Base-by-base conservation (phyloP, 92 coral and sea anemone genomes). In the Epizoanthus fatuus region DNA sequence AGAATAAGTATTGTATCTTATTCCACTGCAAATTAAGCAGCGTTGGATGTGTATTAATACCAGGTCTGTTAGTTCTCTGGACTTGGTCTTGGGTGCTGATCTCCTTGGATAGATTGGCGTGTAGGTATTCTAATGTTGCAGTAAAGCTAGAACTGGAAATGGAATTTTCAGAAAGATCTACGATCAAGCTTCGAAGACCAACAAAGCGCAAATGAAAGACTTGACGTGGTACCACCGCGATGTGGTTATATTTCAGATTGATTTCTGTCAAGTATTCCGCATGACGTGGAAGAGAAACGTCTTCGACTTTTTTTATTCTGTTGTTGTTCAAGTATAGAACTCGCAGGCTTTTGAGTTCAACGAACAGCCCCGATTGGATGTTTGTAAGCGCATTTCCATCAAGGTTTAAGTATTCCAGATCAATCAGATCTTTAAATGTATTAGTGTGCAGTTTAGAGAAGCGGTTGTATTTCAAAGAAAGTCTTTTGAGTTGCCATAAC, bases 271-370 rank as follows among this genome's bases (percentile, higher is more conserved):
- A 52, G 14, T 89, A 88, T 53, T 86, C 87, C 14, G 97, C 92
- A 56, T 86, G 75, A 16, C 66, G 64, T 2, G 93, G 88, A 35
- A 94, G 73, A 19, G 93, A 90, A 56, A 72, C 81, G 2, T 83
- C 80, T 8, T 81, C 88, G 4, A 94, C 57, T 37, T 3, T 45
- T 9, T 51, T 72, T 37, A 94, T 75, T 16, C 29, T 49, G 66
- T 93, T 95, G 20, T 84, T 64, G 45, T 95, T 83, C n/a, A 95
- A 78, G 64, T 88, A 59, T 12, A 95, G 51, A 40, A 70, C 78
- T 55, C 65, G 86, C 4, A 92, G 13, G 25, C 58, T 88, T 7
- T 86, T 81, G 7, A 88, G 84, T 7, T 75, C 10, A 42, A 25
- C 16, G 63, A 94, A 86, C 78, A 86, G 53, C 3, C 86, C 90